These are phyloP conservation scores for Lithobates pipiens DNA, from an alignment of 2,797 vertebrate genomes.

Conservation along the genomic window DNA sequence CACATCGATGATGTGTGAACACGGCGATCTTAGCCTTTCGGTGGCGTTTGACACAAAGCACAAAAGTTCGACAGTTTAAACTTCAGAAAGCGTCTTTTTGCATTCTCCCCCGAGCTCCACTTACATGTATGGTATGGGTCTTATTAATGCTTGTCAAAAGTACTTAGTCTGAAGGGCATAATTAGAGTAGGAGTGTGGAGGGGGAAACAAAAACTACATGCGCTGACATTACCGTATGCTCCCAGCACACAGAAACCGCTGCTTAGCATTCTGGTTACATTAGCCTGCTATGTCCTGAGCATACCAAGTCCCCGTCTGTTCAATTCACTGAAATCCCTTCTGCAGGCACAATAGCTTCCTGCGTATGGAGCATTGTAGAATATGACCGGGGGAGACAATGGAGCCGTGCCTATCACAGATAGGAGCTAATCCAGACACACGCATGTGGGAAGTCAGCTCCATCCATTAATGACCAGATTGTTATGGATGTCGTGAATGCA, in stretches of 20 bases:
- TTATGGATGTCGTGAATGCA: not conserved
- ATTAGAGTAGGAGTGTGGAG: slow-evolving; percentile 14
- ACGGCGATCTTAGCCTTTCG: not conserved
- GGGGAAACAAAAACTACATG: not conserved
- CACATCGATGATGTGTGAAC: not conserved
- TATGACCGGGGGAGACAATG: slow-evolving; percentile 17
- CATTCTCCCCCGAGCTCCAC: not conserved
- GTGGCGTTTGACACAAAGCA: not conserved
- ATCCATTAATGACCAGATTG: not conserved
- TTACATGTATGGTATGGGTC: slow-evolving; percentile 3
- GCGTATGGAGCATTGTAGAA: slow-evolving; percentile 28
- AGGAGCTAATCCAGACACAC: slow-evolving; percentile 7
- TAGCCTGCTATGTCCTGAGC: not conserved
- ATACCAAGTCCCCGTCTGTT: slow-evolving; percentile 14
- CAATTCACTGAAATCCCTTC: slow-evolving; percentile 29
- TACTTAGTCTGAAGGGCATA: slow-evolving; percentile 31
- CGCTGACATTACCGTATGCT: slow-evolving; percentile 5
- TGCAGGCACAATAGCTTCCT: slow-evolving; percentile 21
- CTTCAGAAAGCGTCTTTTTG: not conserved
- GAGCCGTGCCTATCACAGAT: not conserved
- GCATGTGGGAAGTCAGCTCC: not conserved
- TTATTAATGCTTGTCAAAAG: not conserved
- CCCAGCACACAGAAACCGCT: slow-evolving; percentile 9
- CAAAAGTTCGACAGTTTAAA: not conserved
- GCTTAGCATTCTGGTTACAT: slow-evolving; percentile 30